Evolutionary conservation across 2,888 invertebrate genomes (phyloP).

Genomic region (Stictocephala bisonia): DNA sequence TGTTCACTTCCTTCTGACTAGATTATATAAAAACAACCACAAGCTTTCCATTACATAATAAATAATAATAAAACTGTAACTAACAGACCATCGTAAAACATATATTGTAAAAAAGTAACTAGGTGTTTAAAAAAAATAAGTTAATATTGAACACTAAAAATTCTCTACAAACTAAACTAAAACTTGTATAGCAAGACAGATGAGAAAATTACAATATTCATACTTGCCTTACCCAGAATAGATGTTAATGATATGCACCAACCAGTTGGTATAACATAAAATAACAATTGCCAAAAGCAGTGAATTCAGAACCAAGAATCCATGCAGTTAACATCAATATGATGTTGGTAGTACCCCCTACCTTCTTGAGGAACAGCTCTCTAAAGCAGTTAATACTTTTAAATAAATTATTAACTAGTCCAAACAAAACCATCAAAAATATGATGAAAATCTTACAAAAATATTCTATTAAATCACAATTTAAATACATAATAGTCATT

Average conservation of each 20-base stretch:
- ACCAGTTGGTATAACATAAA: conserved; percentile 9
- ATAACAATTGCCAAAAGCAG: conserved; percentile 8
- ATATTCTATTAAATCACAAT: conserved; percentile 18
- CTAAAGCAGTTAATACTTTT: conserved; percentile 1
- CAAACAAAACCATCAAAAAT: neutral
- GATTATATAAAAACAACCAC: too few relatives aligned
- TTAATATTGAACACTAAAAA: conserved; percentile 33
- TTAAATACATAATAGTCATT: neutral
- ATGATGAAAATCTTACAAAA: conserved; percentile 30
- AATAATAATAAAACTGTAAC: too few relatives aligned
- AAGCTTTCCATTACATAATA: too few relatives aligned
- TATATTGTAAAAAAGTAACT: too few relatives aligned
- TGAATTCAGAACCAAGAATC: neutral
- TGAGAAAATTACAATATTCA: conserved; percentile 10
- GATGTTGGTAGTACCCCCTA: conserved; percentile 8
- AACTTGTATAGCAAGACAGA: conserved; percentile 4
- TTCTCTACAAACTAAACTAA: conserved; percentile 34
- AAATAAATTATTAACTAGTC: neutral
- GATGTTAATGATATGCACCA: conserved; percentile 35
- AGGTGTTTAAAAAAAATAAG: conserved; percentile 28
- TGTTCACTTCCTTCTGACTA: too few relatives aligned
- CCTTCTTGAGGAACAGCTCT: neutral
- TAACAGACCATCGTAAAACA: too few relatives aligned
- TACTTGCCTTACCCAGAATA: conserved; percentile 33
- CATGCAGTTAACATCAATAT: conserved; percentile 29